phyloP scores from a whole-genome alignment of 2,797 vertebrate genomes.

The Melopsittacus undulatus region DNA sequence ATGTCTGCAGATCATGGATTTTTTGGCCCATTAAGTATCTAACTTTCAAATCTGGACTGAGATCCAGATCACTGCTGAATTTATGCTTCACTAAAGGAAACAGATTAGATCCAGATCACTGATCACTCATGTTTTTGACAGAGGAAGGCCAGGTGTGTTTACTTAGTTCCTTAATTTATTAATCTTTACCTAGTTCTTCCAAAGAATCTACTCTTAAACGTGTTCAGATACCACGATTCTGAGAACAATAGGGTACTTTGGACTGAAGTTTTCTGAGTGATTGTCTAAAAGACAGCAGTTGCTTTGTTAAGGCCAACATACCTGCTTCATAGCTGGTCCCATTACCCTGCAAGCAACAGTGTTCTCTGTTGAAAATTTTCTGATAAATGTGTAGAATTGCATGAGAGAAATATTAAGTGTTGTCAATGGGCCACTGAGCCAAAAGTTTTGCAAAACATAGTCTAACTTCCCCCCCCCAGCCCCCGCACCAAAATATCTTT shows the following conservation, averaged over 20 bases:
- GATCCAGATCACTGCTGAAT: conserved; percentile 18
- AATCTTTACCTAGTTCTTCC: conserved; percentile 27
- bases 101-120: conserved; percentile 21
- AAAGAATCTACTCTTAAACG: not conserved
- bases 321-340: not conserved
- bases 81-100: not conserved
- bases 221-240: not conserved
- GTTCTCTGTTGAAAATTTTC: not conserved
- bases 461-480: not conserved
- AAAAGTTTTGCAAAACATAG: not conserved
- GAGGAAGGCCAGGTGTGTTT: conserved; percentile 36
- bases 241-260: not conserved
- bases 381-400: not conserved
- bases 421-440: not conserved
- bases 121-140: not conserved
- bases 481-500: not conserved
- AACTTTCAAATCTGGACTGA: conserved; percentile 6
- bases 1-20: not conserved
- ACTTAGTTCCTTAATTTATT: conserved; percentile 31
- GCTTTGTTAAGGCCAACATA: not conserved
- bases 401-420: not conserved
- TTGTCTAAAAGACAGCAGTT: not conserved
- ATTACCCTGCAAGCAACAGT: not conserved
- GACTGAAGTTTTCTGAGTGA: not conserved
- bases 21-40: not conserved